These are phyloP conservation scores for Chlorops oryzae DNA, from an alignment of 1,140 invertebrate species.

Conservation along the genomic window DNA sequence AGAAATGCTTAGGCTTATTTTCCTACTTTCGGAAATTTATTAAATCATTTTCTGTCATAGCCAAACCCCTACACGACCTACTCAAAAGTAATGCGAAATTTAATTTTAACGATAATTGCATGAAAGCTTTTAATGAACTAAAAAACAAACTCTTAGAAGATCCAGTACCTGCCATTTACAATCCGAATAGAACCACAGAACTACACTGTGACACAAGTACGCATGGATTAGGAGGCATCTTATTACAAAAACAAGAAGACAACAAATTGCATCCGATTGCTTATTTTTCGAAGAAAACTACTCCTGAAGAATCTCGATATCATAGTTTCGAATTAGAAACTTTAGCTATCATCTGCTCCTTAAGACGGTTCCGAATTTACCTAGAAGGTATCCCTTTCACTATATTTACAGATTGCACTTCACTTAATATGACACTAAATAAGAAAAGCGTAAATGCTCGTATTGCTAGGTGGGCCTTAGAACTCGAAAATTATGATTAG, in stretches of 20 bases:
- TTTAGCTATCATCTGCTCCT: too few relatives aligned
- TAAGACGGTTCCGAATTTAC: too few relatives aligned
- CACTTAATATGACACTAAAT: too few relatives aligned
- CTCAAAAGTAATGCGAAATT: constrained; percentile 5
- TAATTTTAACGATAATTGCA: too few relatives aligned
- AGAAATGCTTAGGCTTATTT: constrained; percentile 1
- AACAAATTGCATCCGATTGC: constrained; percentile 3
- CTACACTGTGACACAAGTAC: constrained; percentile 22
- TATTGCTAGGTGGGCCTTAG: too few relatives aligned
- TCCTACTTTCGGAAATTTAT: constrained; percentile 12
- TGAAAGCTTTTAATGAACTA: constrained; percentile 12
- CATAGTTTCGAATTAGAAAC: too few relatives aligned
- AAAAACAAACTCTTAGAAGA: constrained; percentile 10
- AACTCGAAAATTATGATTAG: too few relatives aligned
- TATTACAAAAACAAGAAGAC: constrained; percentile 19
- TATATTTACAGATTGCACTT: too few relatives aligned
- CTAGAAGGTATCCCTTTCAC: too few relatives aligned
- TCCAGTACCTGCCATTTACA: constrained; percentile 19
- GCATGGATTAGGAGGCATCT: constrained; percentile 19
- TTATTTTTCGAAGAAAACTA: too few relatives aligned
- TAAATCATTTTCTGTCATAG: constrained; percentile 8
- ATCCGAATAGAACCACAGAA: constrained; percentile 7
- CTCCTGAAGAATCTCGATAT: too few relatives aligned
- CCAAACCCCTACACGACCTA: constrained; percentile 6
- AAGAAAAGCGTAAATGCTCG: too few relatives aligned